These are phyloP conservation scores for Apodemus agrarius DNA, from an alignment of 2,797 vertebrate genomes.

Conservation along the genomic window DNA sequence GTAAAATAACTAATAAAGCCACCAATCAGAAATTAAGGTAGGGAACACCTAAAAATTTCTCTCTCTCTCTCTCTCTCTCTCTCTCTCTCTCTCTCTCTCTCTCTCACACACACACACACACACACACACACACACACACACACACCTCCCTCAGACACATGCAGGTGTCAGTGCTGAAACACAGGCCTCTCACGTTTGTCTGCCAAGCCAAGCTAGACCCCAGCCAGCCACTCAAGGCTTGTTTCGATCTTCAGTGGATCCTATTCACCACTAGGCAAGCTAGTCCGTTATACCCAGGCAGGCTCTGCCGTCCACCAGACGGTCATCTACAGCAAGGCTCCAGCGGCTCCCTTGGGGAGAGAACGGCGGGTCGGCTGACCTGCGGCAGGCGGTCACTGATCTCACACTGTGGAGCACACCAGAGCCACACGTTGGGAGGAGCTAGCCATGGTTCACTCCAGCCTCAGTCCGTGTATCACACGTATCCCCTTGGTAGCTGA, in stretches of 20 bases:
- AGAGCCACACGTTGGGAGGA: neutral
- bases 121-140: neutral
- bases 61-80: no score
- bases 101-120: neutral
- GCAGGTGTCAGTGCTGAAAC: neutral
- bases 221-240: neutral
- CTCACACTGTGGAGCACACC: neutral
- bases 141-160: neutral
- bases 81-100: no score
- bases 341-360: neutral
- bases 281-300: slow-evolving; percentile 36
- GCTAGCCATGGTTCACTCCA: neutral
- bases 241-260: slow-evolving; percentile 49
- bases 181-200: no score
- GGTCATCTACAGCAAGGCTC: neutral
- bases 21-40: neutral
- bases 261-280: slow-evolving; percentile 58
- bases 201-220: neutral
- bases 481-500: neutral
- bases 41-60: neutral
- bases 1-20: slow-evolving; percentile 13
- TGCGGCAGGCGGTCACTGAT: neutral
- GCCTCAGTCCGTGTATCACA: neutral
- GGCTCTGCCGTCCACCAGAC: neutral
- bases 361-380: neutral